Percentiles rank a stretch among this genome's conserved stretches.
Conservation (phyloP, 2,888 invertebrate species). For the Dynastes maya region DNA sequence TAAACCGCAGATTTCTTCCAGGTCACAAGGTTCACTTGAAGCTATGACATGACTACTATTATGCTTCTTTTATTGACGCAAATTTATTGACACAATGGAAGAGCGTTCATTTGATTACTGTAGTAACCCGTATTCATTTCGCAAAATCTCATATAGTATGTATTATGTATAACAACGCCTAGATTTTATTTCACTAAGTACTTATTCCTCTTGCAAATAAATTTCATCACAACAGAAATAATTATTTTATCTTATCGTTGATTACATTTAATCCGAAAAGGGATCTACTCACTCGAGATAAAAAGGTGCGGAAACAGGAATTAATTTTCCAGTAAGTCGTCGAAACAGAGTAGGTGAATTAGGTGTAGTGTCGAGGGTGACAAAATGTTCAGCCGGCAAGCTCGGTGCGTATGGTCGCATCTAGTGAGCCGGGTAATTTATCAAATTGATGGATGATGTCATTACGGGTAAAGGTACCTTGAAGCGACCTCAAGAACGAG, state of each 20-base stretch:
- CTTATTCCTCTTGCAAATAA: too few species aligned
- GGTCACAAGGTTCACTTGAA: too few species aligned
- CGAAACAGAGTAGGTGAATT: slow-evolving; percentile 40
- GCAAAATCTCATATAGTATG: too few species aligned
- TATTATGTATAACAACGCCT: too few species aligned
- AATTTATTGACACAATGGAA: too few species aligned
- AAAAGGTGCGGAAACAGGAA: slow-evolving; percentile 26
- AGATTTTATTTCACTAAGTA: too few species aligned
- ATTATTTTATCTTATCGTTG: background rate
- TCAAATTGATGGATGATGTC: slow-evolving; percentile 52
- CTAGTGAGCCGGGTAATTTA: slow-evolving; percentile 47
- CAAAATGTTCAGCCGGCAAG: slow-evolving; percentile 45
- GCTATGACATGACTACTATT: too few species aligned
- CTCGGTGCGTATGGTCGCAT: slow-evolving; percentile 43
- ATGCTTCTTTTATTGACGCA: too few species aligned
- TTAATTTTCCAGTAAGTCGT: slow-evolving; percentile 41
- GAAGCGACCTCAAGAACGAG: slow-evolving; percentile 33
- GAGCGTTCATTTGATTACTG: too few species aligned
- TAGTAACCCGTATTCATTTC: too few species aligned
- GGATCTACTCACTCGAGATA: slow-evolving; percentile 8
- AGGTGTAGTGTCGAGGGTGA: slow-evolving; percentile 47
- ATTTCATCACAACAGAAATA: too few species aligned
- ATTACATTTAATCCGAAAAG: background rate
- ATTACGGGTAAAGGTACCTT: slow-evolving; percentile 43
- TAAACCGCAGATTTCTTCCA: too few species aligned